Percentiles rank a stretch among this genome's conserved stretches.
Evolutionary conservation across 2,888 invertebrate genomes (phyloP).

Genomic region (Catocala fraxini): DNA sequence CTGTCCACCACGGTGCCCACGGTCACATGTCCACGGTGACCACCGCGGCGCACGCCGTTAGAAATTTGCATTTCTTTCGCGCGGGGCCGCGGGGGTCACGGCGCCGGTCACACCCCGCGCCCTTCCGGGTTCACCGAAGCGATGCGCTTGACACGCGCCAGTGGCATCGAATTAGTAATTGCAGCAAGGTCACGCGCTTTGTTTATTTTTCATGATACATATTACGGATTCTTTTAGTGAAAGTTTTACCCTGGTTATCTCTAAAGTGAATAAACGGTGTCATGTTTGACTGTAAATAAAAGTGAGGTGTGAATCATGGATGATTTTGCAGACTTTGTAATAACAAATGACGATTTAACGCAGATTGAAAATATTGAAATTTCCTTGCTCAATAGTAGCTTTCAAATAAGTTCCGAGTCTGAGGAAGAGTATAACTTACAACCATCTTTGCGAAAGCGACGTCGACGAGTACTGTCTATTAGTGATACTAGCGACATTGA

Average conservation of each 20-base stretch:
- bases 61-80: constrained; percentile 14
- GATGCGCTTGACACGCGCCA: not conserved
- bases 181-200: constrained; percentile 2
- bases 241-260: not conserved
- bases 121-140: not conserved
- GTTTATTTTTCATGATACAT: not conserved
- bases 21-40: too few relatives aligned
- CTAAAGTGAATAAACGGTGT: not conserved
- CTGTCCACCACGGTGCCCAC: too few relatives aligned
- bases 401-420: constrained; percentile 12
- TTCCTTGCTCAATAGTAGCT: constrained; percentile 19
- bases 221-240: not conserved
- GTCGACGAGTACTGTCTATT: constrained; percentile 13
- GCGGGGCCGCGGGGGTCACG: constrained; percentile 15
- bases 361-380: constrained; percentile 9
- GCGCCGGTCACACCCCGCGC: constrained; percentile 13
- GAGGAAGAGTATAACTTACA: constrained; percentile 11
- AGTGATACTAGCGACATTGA: constrained; percentile 12
- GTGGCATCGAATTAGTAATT: not conserved
- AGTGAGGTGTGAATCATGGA: not conserved
- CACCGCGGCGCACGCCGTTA: constrained; percentile 13
- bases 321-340: constrained; percentile 9
- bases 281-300: too few relatives aligned
- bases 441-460: constrained; percentile 16
- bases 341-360: constrained; percentile 6